Evolutionary conservation across 35 echinoderm and acorn worm genomes (phyloP), one percentile per base, ranked within the genome.

Genomic region (Diadema setosum): DNA sequence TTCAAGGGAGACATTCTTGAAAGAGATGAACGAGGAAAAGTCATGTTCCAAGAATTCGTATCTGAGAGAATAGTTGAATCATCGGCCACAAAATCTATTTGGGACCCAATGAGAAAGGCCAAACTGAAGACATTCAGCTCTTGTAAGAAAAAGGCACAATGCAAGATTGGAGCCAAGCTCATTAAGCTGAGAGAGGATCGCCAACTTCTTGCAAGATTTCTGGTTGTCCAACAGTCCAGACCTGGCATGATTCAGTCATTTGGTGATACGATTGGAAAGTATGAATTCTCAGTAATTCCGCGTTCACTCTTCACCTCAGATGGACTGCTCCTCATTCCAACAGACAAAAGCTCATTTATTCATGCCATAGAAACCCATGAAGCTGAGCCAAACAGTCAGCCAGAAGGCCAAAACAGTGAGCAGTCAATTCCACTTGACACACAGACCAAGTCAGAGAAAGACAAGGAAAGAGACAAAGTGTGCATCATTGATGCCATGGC

Each of bases 221-320:
- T 82, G 3, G 78, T 82, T 4, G 40, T 82, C 6, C 78, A 82
- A 43, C 78, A 82, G 78, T 82, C 78, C 4, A 3, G 78, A 5
- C 78, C 78, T 82, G 23, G 78, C 18, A 82, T 82, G 78, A 82
- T 82, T 5, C 39, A 82, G 4, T 89, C 70, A 44, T 36, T 84
- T n/a, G 21, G 81, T 69, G 55, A 90, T 33, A 83, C 88, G 57
- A 45, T 81, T 89, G 75, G 65, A 89, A 82, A 35, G 64, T 39
- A 39, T 31, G 87, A 78, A 35, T 89, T 88, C 58, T 80, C 50
- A 60, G 52, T 90, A 46, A 90, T 82, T 23, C 80, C 87, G 5
- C 15, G 87, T 40, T 90, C 88, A 64, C 81, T 90, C 41, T 90
- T 90, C 31, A 65, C 81, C 21, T 90, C 88, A 70, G 85, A 87